Evolutionary conservation across 2,888 invertebrate genomes (phyloP).

Genomic region (Agrilus biguttatus): DNA sequence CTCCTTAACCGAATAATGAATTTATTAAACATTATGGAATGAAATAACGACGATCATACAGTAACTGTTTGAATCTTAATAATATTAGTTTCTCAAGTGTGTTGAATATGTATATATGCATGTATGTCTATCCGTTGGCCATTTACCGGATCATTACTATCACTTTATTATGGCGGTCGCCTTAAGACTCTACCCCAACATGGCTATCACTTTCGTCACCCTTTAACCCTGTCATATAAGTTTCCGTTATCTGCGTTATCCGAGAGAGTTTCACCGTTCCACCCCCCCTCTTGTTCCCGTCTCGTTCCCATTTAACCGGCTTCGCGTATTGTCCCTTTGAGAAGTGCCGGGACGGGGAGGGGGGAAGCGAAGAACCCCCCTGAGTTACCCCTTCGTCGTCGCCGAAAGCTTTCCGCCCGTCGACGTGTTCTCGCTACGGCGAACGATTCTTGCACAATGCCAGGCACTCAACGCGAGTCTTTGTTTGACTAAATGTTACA

Average conservation of each 20-base stretch:
- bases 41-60: too few species aligned
- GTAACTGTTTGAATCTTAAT: too few species aligned
- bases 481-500: conserved; percentile 33
- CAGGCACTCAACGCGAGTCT: conserved; percentile 22
- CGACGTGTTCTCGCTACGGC: conserved; percentile 13
- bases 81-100: too few species aligned
- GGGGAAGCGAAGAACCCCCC: too few species aligned
- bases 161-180: conserved; percentile 26
- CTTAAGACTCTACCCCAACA: conserved; percentile 24
- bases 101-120: too few species aligned
- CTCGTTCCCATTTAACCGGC: too few species aligned
- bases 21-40: too few species aligned
- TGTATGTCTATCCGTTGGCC: conserved; percentile 5
- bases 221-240: conserved; percentile 35
- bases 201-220: conserved; percentile 33
- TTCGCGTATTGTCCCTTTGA: too few species aligned
- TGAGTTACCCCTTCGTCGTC: neutral
- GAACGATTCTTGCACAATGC: conserved; percentile 24
- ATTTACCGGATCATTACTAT: conserved; percentile 17
- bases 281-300: conserved; percentile 4
- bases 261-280: conserved; percentile 7
- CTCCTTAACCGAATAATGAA: too few species aligned
- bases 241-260: conserved; percentile 28
- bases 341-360: too few species aligned
- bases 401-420: conserved; percentile 5